Base-by-base conservation (phyloP, 1,140 invertebrate genomes). In the Limonius californicus region DNA sequence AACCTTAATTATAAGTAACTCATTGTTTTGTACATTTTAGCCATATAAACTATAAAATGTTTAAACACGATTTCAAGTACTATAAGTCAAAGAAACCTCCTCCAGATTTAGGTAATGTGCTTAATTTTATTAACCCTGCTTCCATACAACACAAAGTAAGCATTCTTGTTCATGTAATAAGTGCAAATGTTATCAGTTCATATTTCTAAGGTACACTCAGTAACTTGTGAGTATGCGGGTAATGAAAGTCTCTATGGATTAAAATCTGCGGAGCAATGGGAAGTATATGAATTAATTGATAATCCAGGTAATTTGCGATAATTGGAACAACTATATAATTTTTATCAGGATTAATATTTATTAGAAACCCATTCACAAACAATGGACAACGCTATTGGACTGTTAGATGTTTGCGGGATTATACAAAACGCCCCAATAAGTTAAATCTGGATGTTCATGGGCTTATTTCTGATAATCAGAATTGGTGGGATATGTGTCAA, bases 361-460 rank as follows among this genome's bases (percentile, higher is more conserved):
- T 97, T 54, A 81, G 79, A 68, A 94, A 96, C 79, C 91, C 94
- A 47, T 96, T 97, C 77, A 89, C 86, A 23, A 45, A 70, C 16
- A 65, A 79, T 47, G 91, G 89, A 0, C 92, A 95, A 76, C 82
- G 85, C 58, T 89, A 88, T 76, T 97, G 93, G 94, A 88, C 91
- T 12, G 77, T 82, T 47, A 85, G 86, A 77, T 90, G 90, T 78
- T 75, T 97, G 15, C 79, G 83, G 68, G 85, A 90, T 62, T 95
- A 90, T 76, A 84, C 92, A 0, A 81, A 74, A 39, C 83, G 83
- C 61, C 90, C 90, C n/a, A 88, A 92, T 77, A 85, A 86, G 75
- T 82, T 85, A 16, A 95, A 95, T 79, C 79, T 97, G 63, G 84
- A 89, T 77, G 74, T 72, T 15, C 82, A 85, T 67, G 70, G 79